Conservation (phyloP, 1,140 invertebrate species). For the Ephestia elutella region DNA sequence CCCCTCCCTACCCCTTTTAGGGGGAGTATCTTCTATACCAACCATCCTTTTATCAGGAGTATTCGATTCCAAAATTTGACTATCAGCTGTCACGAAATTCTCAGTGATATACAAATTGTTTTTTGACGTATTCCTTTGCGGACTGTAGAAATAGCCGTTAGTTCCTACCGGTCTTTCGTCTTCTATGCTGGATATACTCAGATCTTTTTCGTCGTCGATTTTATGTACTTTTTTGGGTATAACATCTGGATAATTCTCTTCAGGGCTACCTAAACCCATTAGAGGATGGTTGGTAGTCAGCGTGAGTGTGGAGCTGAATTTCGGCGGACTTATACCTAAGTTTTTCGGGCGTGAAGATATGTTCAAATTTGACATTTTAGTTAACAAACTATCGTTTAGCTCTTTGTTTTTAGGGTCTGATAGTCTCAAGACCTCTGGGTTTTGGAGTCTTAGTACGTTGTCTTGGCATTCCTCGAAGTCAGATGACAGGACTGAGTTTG, state of each 20-base stretch:
- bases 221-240: conserved; percentile 49
- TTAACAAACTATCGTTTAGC: conserved; percentile 41
- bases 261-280: conserved; percentile 54
- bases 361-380: conserved; percentile 41
- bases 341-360: conserved; percentile 37
- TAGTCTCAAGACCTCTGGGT: conserved; percentile 15
- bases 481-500: conserved; percentile 44
- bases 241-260: conserved; percentile 55
- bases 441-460: conserved; percentile 15
- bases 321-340: conserved; percentile 47
- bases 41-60: conserved; percentile 46
- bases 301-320: conserved; percentile 45
- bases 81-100: conserved; percentile 47
- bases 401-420: conserved; percentile 21
- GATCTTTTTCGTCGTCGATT: conserved; percentile 50
- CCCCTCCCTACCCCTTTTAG: conserved; percentile 24
- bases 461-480: conserved; percentile 43
- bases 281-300: conserved; percentile 53
- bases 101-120: conserved; percentile 60
- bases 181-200: conserved; percentile 57
- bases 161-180: conserved; percentile 37
- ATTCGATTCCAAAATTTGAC: conserved; percentile 40
- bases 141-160: conserved; percentile 47
- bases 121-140: conserved; percentile 55
- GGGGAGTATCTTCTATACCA: conserved; percentile 8